These are phyloP conservation scores for Acronicta alni DNA, from an alignment of 2,888 invertebrate species.

Conservation along the genomic window DNA sequence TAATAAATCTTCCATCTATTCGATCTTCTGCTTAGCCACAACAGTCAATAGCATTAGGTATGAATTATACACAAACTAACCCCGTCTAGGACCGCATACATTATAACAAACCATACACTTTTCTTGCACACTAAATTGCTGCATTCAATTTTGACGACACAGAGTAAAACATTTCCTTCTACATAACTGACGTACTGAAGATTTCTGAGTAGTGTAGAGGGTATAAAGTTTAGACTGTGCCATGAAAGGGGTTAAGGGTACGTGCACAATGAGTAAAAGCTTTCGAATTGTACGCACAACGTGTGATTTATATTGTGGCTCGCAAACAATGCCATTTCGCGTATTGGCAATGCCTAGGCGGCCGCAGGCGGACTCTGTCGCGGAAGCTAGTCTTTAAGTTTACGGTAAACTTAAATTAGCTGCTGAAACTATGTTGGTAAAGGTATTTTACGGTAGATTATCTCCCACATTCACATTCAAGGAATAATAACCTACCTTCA, in stretches of 20 bases:
- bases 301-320: conserved; percentile 86
- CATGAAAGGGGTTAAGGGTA: conserved; percentile 67
- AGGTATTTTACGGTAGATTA: conserved; percentile 58
- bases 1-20: conserved; percentile 40
- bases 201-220: conserved; percentile 16
- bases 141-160: conserved; percentile 48
- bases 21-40: conserved; percentile 27
- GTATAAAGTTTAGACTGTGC: conserved; percentile 52
- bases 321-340: conserved; percentile 80
- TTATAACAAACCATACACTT: conserved; percentile 44
- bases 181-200: conserved; percentile 34
- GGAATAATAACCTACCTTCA: not conserved
- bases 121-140: conserved; percentile 48
- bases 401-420: conserved; percentile 88
- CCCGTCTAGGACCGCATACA: conserved; percentile 47
- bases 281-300: conserved; percentile 64
- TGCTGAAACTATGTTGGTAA: conserved; percentile 73
- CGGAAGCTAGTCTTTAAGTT: conserved; percentile 77
- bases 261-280: conserved; percentile 67
- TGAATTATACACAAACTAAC: conserved; percentile 53
- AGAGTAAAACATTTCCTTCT: conserved; percentile 45
- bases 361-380: conserved; percentile 69
- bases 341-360: conserved; percentile 66
- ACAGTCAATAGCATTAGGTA: conserved; percentile 34
- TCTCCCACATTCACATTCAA: conserved; percentile 13